These are phyloP conservation scores for Apamea anceps DNA, from an alignment of 2,888 invertebrate genomes.

Conservation along the genomic window DNA sequence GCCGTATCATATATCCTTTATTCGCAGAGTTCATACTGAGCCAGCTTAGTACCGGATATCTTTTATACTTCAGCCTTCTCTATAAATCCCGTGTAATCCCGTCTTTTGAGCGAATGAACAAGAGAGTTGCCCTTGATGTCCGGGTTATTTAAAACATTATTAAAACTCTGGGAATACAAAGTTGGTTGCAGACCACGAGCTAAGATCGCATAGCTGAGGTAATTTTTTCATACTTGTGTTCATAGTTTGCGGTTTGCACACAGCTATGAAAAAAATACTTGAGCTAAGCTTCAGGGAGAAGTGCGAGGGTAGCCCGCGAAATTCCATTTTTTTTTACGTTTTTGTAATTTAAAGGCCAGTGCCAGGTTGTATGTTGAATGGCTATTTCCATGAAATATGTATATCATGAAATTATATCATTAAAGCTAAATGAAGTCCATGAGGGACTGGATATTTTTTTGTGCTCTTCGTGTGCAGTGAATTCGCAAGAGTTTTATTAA, in stretches of 20 bases:
- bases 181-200: neutral
- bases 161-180: neutral
- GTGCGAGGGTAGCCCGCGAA: too few species aligned
- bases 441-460: too few species aligned
- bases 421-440: too few species aligned
- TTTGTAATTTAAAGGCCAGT: too few species aligned
- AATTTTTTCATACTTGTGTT: too few species aligned
- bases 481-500: too few species aligned
- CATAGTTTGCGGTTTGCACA: neutral
- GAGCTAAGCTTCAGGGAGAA: neutral
- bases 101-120: conserved; percentile 13
- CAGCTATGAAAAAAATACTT: neutral
- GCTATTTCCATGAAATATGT: too few species aligned
- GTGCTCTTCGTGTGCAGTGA: too few species aligned
- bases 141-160: conserved; percentile 10
- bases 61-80: conserved; percentile 39
- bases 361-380: too few species aligned
- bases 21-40: conserved; percentile 14
- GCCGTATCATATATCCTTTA: conserved; percentile 40
- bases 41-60: conserved; percentile 35
- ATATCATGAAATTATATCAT: too few species aligned
- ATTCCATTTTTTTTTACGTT: too few species aligned
- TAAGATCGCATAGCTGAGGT: neutral
- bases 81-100: neutral
- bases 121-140: neutral